Evolutionary conservation across 2,888 invertebrate genomes (phyloP), one percentile per base, ranked within the genome.

Genomic region (Chironomus riparius): DNA sequence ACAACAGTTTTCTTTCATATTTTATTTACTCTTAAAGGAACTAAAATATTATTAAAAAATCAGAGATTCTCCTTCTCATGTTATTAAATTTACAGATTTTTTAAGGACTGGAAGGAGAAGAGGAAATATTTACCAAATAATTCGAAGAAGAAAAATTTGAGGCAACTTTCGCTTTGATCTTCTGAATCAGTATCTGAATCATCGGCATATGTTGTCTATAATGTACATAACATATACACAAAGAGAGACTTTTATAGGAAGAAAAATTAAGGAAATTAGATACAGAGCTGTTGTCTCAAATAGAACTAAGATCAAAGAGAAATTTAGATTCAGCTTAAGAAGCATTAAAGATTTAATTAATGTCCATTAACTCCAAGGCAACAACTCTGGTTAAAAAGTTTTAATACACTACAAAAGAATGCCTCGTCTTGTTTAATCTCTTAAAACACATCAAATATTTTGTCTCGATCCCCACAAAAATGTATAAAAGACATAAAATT

Each of bases 141-240:
- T 83, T 88, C 89, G 84, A 88, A 88, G 85, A 89, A 88, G 84
- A 89, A 87, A 85, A 88, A 89, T 87, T 87, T 89, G 85, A 89
- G 88, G 88, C 89, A 89, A 88, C 88, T 88, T 86, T 87, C 72
- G 28, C 72, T 72, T 62, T 72, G 72, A 62, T 72, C 72, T 38
- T 56, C 56, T 24, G 56, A 56, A 47, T 56, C 56, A 56, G 50
- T 22, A 24, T 62, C 62, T 12, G 65, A 21, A 13, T 21, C 65
- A 65, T 65, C 21, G 21, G 21, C 21, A 65, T 65, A 65, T 65
- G 65, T 65, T 12, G 24, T 24, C 24, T 24, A 68, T 38, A 68
- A 38, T 38, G 38, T 38, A n/a, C 38, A 38, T 38, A 38, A 38
- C 38, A 38, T 38, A 38, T 38, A 38, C 38, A 38, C 38, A 38